Evolutionary conservation across 2,888 invertebrate species (phyloP), one percentile per base, ranked within the genome.

Genomic region (Diaprepes abbreviatus): DNA sequence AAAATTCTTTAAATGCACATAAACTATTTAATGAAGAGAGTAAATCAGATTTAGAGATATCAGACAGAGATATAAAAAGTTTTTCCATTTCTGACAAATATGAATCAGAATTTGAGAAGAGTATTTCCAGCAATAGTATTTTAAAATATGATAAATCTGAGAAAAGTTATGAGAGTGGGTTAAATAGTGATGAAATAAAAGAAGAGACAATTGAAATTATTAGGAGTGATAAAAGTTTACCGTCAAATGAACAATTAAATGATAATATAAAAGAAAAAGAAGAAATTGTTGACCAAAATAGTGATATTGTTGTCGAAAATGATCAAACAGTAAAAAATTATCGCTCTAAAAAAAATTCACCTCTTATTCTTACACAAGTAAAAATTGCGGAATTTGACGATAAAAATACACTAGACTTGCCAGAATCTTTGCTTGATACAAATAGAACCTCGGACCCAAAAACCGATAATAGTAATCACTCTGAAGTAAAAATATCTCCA

Each of bases 31-130:
- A 40, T 16, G 48, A 21, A 19, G 16, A 24, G 9, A 52, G 40
- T 28, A 63, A 63, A 38, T 45, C 52, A 9, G 63, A 63, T 7
- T 16, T 50, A 36, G 62, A 62, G 35, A 6, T 35, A 28, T 28
- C 63, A 28, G 63, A 40, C 24, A 63, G 54, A 17, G 38, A 38
- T 9, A 5, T 21, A 10, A 62, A 16, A 12, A 38, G 52, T 14
- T 10, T n/a, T 16, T 21, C 17, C 16, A 24, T 14, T 14, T 57
- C 57, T 1, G 57, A 38, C 9, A 57, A 38, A 12, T 57, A 57
- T 14, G 24, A 12, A 5, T 50, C 38, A 3, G 62, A 62, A 5
- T 62, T 50, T 24, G 62, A 62, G 0, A 58, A 43, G 14, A 35
- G 40, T 9, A 43, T 19, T 12, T 58, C 43, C 5, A 28, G 14